phyloP scores from a whole-genome alignment of 1,140 invertebrate species.

The Lepidotrigona ventralis region DNA sequence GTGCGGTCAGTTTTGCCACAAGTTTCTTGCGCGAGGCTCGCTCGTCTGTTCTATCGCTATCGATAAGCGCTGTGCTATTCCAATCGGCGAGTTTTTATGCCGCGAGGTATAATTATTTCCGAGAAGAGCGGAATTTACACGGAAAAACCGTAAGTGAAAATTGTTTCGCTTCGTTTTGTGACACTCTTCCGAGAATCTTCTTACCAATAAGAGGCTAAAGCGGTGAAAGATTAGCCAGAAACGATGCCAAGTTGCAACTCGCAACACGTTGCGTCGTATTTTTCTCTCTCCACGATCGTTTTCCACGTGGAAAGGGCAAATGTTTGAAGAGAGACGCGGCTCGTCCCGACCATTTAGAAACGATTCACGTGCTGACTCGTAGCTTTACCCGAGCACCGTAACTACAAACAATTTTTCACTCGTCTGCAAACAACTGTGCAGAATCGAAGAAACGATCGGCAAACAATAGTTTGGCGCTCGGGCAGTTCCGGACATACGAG shows the following conservation, averaged over 20 bases:
- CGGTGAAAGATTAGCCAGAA: too few relatives aligned
- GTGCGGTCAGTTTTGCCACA: background rate
- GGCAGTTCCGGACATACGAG: slow-evolving; percentile 42
- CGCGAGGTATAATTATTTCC: too few relatives aligned
- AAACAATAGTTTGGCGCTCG: slow-evolving; percentile 55
- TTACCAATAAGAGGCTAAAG: too few relatives aligned
- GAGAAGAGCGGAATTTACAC: background rate
- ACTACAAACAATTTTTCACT: slow-evolving; percentile 35
- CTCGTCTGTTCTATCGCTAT: background rate
- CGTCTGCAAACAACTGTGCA: slow-evolving; percentile 46
- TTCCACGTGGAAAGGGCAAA: background rate
- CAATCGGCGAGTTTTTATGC: background rate
- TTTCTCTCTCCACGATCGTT: background rate
- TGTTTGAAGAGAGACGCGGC: slow-evolving; percentile 7
- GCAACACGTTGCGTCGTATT: background rate
- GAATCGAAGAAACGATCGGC: slow-evolving; percentile 37
- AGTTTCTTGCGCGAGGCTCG: background rate
- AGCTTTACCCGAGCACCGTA: slow-evolving; percentile 22
- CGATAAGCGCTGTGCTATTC: background rate
- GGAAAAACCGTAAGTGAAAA: background rate
- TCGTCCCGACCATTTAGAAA: slow-evolving; percentile 9
- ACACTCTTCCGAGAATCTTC: too few relatives aligned
- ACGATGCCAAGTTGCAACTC: background rate
- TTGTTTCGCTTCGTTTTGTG: background rate
- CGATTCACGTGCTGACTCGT: slow-evolving; percentile 36